These are phyloP conservation scores for Halichoeres trimaculatus DNA, from an alignment of 2,113 vertebrate species.

Conservation along the genomic window DNA sequence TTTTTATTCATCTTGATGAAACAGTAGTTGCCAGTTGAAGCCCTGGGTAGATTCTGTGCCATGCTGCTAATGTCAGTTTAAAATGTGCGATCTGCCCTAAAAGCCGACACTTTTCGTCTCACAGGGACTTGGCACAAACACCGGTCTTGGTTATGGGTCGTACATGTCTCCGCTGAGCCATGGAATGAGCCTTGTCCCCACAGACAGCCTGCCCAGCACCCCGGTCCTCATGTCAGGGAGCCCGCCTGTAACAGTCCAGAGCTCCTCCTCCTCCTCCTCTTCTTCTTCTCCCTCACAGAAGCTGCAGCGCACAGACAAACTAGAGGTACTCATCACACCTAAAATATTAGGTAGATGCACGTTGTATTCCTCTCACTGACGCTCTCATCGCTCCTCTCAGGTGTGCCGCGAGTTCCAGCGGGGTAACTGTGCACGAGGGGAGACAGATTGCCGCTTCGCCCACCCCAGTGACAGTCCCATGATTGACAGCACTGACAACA, in stretches of 20 bases:
- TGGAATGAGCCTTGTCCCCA: slow-evolving; percentile 92
- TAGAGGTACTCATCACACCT: slow-evolving; percentile 86
- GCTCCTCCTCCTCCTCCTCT: slow-evolving; percentile 87
- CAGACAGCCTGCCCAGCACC: slow-evolving; percentile 91
- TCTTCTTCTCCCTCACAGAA: slow-evolving; percentile 89
- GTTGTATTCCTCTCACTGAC: neutral
- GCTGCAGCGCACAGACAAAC: slow-evolving; percentile 94
- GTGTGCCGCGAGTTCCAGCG: slow-evolving; percentile 97
- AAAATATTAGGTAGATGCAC: neutral
- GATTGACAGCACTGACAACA: slow-evolving; percentile 97
- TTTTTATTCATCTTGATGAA: too few relatives aligned
- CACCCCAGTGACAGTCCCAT: slow-evolving; percentile 96
- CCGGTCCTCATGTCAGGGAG: slow-evolving; percentile 92
- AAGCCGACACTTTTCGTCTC: slow-evolving; percentile 89
- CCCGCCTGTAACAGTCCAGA: slow-evolving; percentile 88
- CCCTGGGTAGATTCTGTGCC: neutral
- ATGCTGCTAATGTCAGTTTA: slow-evolving; percentile 11
- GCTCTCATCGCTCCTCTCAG: slow-evolving; percentile 71
- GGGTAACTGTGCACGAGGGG: slow-evolving; percentile 94
- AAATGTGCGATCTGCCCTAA: slow-evolving; percentile 46
- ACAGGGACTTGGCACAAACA: slow-evolving; percentile 90
- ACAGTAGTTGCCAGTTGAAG: too few relatives aligned
- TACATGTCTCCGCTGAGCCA: slow-evolving; percentile 91
- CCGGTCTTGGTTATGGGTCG: slow-evolving; percentile 92
- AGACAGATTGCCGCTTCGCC: slow-evolving; percentile 97